Base-by-base conservation (phyloP, 2,888 invertebrate genomes). In the Volucella zonaria region DNA sequence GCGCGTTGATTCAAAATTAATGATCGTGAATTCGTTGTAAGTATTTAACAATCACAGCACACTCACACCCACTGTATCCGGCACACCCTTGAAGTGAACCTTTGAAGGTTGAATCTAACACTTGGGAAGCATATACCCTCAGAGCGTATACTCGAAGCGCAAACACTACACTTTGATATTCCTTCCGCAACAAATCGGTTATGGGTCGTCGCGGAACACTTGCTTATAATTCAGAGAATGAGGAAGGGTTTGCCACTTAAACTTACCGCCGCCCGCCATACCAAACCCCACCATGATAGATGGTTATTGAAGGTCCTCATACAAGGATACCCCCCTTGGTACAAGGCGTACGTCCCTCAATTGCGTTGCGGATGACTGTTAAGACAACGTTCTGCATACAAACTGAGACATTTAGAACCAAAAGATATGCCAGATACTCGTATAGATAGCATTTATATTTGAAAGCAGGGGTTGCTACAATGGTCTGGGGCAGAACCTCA, bases 151-250 rank as follows among this genome's bases (percentile, higher is more conserved):
- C 54, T 23, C 59, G 45, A 23, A 43, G n/a, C 38, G 31, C 31
- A 31, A 31, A 62, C 54, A 54, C 64, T 45, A 61, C 42, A 61
- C 80, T 67, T 74, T 74, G 59, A 68, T 74, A 74, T 74, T 80
- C 80, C 61, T 74, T 74, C 74, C 80, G 78, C 78, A 73, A 66
- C 71, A 59, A 80, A 80, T 80, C 67, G 79, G 79, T 73, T 77
- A 77, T 78, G 70, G 78, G 59, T 79, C 66, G 78, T 78, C 58
- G 76, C 68, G 66, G 68, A 67, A 68, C 52, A 42, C 42, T 58
- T 66, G 23, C 42, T 8, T 45, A 23, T 31, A 40, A 67, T 11
- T 67, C 8, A n/a, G 31, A 40, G 59, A 51, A 42, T 43, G 18
- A 58, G 75, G 58, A 42, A 49, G 31, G 42, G 58, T 42, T 31